Evolutionary conservation across 1,140 invertebrate species (phyloP).

Genomic region (Lethocerus indicus): DNA sequence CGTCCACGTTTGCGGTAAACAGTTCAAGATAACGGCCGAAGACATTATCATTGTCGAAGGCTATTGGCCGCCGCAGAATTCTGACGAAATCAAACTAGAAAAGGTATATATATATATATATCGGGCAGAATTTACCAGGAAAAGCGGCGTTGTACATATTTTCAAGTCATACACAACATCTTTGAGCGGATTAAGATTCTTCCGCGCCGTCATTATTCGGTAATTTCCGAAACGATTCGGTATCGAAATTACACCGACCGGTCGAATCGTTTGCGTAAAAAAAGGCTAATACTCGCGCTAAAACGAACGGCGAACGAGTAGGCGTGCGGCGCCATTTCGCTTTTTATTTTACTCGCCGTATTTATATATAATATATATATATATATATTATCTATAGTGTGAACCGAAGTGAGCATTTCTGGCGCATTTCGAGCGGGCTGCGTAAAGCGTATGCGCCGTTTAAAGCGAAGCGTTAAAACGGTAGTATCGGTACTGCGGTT

Average conservation of each 20-base stretch:
- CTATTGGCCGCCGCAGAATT: constrained; percentile 65
- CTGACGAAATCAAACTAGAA: constrained; percentile 67
- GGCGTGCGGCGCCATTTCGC: too few species aligned
- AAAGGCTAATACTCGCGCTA: too few species aligned
- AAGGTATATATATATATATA: constrained; percentile 39
- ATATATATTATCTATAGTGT: too few species aligned
- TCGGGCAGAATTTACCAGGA: constrained; percentile 1
- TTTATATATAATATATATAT: too few species aligned
- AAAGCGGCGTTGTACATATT: not conserved
- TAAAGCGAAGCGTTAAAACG: too few species aligned
- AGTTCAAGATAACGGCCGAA: constrained; percentile 72
- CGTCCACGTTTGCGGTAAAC: constrained; percentile 63
- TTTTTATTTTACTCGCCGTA: too few species aligned
- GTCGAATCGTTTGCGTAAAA: too few species aligned
- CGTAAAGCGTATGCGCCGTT: too few species aligned
- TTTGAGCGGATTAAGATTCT: not conserved
- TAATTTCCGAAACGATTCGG: not conserved
- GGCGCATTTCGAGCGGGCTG: too few species aligned
- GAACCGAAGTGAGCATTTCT: too few species aligned
- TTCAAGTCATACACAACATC: not conserved
- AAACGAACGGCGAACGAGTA: too few species aligned
- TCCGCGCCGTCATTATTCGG: not conserved
- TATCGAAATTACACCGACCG: not conserved
- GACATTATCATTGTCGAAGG: constrained; percentile 72
- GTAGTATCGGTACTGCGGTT: too few species aligned